Evolutionary conservation across 2,888 invertebrate genomes (phyloP).

Genomic region (Mimachlamys varia): DNA sequence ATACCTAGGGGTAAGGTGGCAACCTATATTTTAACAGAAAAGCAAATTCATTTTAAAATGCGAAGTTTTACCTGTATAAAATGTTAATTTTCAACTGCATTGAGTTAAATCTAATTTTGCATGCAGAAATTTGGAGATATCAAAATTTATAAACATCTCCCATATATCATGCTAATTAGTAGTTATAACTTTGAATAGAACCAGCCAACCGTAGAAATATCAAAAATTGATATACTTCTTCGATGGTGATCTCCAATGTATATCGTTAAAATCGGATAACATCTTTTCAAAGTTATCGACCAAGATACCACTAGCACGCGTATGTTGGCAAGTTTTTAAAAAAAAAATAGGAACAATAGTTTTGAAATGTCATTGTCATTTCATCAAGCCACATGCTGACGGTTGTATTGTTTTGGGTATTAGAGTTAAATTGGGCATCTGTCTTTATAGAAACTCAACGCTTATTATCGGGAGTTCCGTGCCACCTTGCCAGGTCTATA

Average conservation of each 20-base stretch:
- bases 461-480: background rate
- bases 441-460: slow-evolving; percentile 10
- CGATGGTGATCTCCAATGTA: background rate
- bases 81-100: no score
- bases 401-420: background rate
- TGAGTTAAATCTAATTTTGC: no score
- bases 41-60: no score
- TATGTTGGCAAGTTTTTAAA: background rate
- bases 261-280: background rate
- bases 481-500: background rate
- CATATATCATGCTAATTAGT: background rate
- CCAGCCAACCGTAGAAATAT: background rate
- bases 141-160: background rate
- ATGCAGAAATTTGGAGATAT: background rate
- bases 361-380: slow-evolving; percentile 36
- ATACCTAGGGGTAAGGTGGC: no score
- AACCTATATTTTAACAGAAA: no score
- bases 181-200: background rate
- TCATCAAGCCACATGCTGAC: slow-evolving; percentile 2
- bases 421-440: slow-evolving; percentile 21
- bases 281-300: background rate
- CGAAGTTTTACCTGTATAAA: no score
- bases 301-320: slow-evolving; percentile 1
- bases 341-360: background rate
- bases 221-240: slow-evolving; percentile 31